phyloP scores from a whole-genome alignment of 2,113 vertebrate species.

The Eleginops maclovinus region DNA sequence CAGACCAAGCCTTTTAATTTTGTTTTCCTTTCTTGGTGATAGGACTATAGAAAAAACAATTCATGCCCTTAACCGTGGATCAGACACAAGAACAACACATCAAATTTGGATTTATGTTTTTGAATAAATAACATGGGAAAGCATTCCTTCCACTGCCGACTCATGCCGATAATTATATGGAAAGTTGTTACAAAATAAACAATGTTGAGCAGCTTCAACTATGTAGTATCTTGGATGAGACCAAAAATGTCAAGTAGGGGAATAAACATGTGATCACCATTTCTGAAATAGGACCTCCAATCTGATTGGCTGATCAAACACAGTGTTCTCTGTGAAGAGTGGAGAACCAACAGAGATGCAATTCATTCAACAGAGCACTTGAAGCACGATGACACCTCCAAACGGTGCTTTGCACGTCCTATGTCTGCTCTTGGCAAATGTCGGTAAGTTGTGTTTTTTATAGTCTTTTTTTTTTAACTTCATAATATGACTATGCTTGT shows the following conservation, averaged over 20 bases:
- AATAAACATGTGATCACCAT: slow-evolving; percentile 1
- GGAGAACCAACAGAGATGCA: neutral
- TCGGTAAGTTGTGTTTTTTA: slow-evolving; percentile 29
- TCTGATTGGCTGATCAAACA: slow-evolving; percentile 37
- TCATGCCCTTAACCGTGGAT: neutral
- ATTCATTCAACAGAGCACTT: slow-evolving; percentile 22
- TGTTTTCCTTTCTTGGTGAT: neutral
- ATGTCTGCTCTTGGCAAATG: neutral
- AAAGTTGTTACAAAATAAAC: neutral
- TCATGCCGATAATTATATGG: neutral
- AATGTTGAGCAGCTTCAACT: neutral
- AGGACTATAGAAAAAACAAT: neutral
- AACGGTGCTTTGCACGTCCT: slow-evolving; percentile 12
- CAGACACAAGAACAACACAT: neutral
- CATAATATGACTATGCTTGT: neutral
- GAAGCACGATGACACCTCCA: slow-evolving; percentile 25
- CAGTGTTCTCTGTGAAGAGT: slow-evolving; percentile 32
- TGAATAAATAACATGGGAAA: neutral
- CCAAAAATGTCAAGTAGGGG: too few relatives aligned
- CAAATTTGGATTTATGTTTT: neutral
- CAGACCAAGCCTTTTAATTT: neutral
- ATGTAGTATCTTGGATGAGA: neutral
- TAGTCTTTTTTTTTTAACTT: neutral
- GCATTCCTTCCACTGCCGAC: neutral
- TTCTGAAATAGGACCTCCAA: slow-evolving; percentile 8